A percentile compares a stretch with the other conserved stretches of the same genome.
Evolutionary conservation across 2,888 invertebrate species (phyloP).

Genomic region (Thalpophila matura): DNA sequence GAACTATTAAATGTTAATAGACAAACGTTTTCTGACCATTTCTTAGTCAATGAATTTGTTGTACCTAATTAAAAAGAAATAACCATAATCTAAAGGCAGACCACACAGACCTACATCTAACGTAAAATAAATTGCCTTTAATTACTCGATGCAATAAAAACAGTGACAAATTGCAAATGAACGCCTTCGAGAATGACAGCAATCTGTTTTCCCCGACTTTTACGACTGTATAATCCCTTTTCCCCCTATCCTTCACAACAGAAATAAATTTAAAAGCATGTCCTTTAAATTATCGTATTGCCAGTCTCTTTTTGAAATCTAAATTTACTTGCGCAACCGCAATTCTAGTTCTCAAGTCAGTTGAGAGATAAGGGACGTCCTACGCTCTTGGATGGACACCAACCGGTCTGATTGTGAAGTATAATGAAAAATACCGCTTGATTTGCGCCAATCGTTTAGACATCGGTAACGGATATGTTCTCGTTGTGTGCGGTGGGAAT

Average conservation of each 20-base stretch:
- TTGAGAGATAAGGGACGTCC: conserved; percentile 69
- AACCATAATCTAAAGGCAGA: conserved; percentile 1
- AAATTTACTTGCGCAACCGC: conserved; percentile 60
- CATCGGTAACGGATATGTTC: conserved; percentile 45
- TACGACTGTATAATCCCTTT: conserved; percentile 23
- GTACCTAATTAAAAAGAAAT: conserved; percentile 5
- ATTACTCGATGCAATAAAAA: conserved; percentile 45
- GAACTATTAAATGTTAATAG: not conserved
- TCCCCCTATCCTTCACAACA: conserved; percentile 6
- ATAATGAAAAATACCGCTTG: conserved; percentile 74
- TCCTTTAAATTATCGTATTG: conserved; percentile 48
- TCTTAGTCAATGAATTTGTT: not conserved
- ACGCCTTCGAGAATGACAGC: conserved; percentile 20
- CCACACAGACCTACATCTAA: conserved; percentile 11
- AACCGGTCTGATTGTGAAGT: conserved; percentile 71
- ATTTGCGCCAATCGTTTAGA: conserved; percentile 57
- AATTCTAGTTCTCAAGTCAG: conserved; percentile 65
- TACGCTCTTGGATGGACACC: conserved; percentile 65
- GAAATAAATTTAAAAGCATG: conserved; percentile 46
- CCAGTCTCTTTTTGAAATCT: conserved; percentile 57
- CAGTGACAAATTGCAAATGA: conserved; percentile 36
- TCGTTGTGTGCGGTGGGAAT: conserved; percentile 30
- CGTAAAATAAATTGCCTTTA: conserved; percentile 32
- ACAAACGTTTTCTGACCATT: not conserved
- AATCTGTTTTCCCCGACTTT: conserved; percentile 35